Evolutionary conservation across 2,797 vertebrate species (phyloP).

Genomic region (Anniella stebbinsi): DNA sequence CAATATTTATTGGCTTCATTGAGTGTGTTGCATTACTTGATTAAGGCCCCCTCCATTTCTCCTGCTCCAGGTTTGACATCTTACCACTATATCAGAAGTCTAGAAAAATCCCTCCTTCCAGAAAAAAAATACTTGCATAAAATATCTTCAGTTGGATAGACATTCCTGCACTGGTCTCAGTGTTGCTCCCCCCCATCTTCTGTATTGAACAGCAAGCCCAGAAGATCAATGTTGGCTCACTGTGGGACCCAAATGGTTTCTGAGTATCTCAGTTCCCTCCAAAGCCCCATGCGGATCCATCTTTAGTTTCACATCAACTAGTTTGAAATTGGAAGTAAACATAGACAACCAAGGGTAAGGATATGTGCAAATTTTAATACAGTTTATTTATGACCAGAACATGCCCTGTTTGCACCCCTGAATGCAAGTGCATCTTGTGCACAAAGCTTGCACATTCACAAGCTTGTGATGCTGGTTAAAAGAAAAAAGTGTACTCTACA

Average conservation of each 20-base stretch:
- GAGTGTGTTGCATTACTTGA: conserved; percentile 14
- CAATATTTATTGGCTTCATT: conserved; percentile 37
- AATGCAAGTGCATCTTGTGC: no score
- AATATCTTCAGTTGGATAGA: background rate
- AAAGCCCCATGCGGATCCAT: background rate
- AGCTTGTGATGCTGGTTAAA: no score
- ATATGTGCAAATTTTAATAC: no score
- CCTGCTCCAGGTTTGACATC: conserved; percentile 4
- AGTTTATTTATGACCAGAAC: no score
- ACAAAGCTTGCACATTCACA: no score
- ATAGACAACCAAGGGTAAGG: no score
- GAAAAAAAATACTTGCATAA: background rate
- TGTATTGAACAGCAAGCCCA: background rate
- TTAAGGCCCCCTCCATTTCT: conserved; percentile 10
- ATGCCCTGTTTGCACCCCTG: no score
- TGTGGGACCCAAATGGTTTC: background rate
- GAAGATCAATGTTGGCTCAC: background rate
- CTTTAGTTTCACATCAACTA: background rate
- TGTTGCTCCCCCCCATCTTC: no score
- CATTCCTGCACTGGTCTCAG: background rate
- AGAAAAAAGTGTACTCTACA: no score
- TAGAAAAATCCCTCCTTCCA: background rate
- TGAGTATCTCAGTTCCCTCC: background rate
- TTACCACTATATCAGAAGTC: background rate
- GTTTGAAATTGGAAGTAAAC: background rate